Evolutionary conservation across 1,140 invertebrate species (phyloP), one percentile per base, ranked within the genome.

Genomic region (Aphelenchoides fujianensis): DNA sequence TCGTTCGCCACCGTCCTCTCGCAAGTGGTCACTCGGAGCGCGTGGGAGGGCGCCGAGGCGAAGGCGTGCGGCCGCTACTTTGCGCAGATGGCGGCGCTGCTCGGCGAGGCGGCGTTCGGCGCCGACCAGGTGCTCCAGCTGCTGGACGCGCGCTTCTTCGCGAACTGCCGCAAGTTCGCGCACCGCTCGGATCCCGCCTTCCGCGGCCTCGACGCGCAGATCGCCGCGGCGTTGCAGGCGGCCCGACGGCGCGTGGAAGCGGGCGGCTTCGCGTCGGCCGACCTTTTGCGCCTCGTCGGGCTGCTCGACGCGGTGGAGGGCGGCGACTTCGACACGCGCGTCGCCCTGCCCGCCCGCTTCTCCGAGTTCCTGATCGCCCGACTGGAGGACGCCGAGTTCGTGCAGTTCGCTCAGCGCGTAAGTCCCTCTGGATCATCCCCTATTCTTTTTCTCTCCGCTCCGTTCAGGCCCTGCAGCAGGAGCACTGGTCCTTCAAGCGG

Each of bases 311-410:
- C 12, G 19, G 41, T 53, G 12, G 57, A 61, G 53, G 57, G 57
- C 16, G 57, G 57, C 19, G 57, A 61, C 19, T 61, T 61, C 57
- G 57, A 61, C 57, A 61, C 57, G 12, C 16, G 41, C 16, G 57
- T 61, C 16, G 57, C 16, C 19, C 16, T 53, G 16, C 57, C 57
- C 12, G 12, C 19, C 9, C 16, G 57, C 16, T 61, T 61, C 41
- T n/a, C 57, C 16, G 57, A 61, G 19, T 61, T 61, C 53, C 57
- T 61, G 16, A 16, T 61, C 16, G 12, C 16, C 57, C 12, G 53
- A 16, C 53, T 61, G 57, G 19, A 61, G 16, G 19, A 61, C 41
- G 41, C 16, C 16, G 16, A 61, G 12, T 48, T 16, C 41, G 23
- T 48, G 12, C 41, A 23, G 23, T 48, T 48, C 23, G 41, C 41